Evolutionary conservation across 1,140 invertebrate genomes (phyloP).

Genomic region (Hyles vespertilio): DNA sequence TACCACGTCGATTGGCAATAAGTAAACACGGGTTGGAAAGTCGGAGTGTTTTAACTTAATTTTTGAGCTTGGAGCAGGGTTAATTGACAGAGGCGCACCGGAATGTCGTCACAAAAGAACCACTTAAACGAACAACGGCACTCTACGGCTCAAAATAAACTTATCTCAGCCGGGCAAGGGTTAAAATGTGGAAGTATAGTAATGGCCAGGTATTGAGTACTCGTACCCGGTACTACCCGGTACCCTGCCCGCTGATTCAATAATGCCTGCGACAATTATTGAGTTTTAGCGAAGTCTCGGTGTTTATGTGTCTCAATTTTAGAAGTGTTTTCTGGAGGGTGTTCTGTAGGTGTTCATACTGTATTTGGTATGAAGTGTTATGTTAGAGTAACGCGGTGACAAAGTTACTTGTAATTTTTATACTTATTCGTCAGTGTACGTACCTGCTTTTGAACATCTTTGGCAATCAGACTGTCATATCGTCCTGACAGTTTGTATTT

Average conservation of each 20-base stretch:
- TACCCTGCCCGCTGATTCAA: conserved; percentile 58
- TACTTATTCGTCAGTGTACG: too few species aligned
- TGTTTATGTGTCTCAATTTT: too few species aligned
- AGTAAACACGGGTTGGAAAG: conserved; percentile 59
- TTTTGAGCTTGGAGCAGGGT: conserved; percentile 59
- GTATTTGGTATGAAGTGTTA: too few species aligned
- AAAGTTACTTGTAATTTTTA: too few species aligned
- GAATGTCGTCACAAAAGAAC: conserved; percentile 71
- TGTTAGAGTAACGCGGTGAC: too few species aligned
- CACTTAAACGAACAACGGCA: conserved; percentile 62
- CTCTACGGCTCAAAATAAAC: conserved; percentile 71
- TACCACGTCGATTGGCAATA: conserved; percentile 58
- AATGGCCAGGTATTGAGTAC: conserved; percentile 39
- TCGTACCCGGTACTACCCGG: conserved; percentile 55
- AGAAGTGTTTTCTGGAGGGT: too few species aligned
- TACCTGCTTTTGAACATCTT: too few species aligned
- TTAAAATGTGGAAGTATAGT: conserved; percentile 58
- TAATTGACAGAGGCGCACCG: conserved; percentile 63
- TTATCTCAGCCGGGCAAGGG: conserved; percentile 68
- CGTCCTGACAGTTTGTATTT: too few species aligned
- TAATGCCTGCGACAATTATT: conserved; percentile 30
- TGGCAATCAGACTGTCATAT: too few species aligned
- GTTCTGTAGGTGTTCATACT: too few species aligned
- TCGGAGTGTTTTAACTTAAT: conserved; percentile 69
- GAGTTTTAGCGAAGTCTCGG: not conserved